These are phyloP conservation scores for Oceanodroma leucorhoa DNA, from an alignment of 2,797 vertebrate genomes.

Conservation along the genomic window DNA sequence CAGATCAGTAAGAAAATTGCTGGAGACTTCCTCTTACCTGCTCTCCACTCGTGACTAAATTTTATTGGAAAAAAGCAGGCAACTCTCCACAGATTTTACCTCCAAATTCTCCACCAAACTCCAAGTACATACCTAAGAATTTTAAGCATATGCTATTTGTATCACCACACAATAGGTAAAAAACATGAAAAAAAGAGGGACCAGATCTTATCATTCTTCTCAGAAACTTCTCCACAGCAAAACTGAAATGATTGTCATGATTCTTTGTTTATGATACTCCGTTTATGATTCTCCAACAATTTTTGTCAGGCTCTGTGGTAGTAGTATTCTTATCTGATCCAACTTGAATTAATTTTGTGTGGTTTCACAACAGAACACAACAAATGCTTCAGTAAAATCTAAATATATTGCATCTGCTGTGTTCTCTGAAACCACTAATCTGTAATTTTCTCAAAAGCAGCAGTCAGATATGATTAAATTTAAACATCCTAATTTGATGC, in stretches of 20 bases:
- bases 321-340: not conserved
- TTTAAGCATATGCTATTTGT: not conserved
- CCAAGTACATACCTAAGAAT: not conserved
- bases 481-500: not conserved
- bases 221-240: not conserved
- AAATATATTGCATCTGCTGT: not conserved
- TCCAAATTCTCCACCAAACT: not conserved
- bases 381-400: not conserved
- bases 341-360: not conserved
- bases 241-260: not conserved
- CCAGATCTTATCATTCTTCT: not conserved
- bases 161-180: not conserved
- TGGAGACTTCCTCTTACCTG: not conserved
- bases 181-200: not conserved
- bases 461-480: not conserved
- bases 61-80: not conserved
- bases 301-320: not conserved
- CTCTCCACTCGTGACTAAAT: not conserved
- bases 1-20: not conserved
- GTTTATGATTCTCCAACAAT: not conserved
- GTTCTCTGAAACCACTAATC: not conserved
- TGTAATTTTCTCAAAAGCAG: conserved; percentile 7
- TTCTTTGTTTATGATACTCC: not conserved
- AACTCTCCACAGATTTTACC: not conserved
- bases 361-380: not conserved